These are phyloP conservation scores for Jordanella pulchra DNA, from an alignment of 2,797 vertebrate genomes.

Conservation along the genomic window DNA sequence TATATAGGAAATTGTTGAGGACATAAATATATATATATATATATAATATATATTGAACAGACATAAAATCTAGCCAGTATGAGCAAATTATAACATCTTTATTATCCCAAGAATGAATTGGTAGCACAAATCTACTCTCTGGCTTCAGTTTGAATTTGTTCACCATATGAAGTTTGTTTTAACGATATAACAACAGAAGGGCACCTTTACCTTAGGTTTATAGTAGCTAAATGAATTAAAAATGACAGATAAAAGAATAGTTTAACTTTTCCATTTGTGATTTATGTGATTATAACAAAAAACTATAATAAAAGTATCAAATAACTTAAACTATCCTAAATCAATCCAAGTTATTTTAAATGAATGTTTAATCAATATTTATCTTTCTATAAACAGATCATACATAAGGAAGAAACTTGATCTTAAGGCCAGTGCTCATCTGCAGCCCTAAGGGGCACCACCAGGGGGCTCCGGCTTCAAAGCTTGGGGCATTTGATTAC, in stretches of 20 bases:
- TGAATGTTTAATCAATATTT: not conserved
- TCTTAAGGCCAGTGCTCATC: slow-evolving; percentile 12
- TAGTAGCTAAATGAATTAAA: not conserved
- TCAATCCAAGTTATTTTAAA: not conserved
- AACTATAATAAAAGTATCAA: not conserved
- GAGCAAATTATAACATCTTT: not conserved
- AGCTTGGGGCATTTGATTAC: slow-evolving; percentile 64
- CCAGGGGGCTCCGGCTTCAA: slow-evolving; percentile 81
- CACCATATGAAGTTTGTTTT: not conserved
- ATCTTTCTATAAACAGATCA: not conserved
- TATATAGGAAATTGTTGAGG: slow-evolving; percentile 22
- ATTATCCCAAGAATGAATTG: not conserved
- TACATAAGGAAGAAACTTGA: slow-evolving; percentile 3
- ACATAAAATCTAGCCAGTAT: not conserved
- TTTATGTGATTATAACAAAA: not conserved
- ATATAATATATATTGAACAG: not conserved
- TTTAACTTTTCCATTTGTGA: not conserved
- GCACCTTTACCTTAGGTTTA: too few species aligned
- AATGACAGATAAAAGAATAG: not conserved
- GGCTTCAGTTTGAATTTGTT: not conserved
- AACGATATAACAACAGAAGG: not conserved
- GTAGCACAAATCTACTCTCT: not conserved
- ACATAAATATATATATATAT: too few species aligned
- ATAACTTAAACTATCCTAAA: not conserved
- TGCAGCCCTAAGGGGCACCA: slow-evolving; percentile 73